phyloP scores from a whole-genome alignment of 2,113 vertebrate species.

The Rhinopomastus cyanomelas region DNA sequence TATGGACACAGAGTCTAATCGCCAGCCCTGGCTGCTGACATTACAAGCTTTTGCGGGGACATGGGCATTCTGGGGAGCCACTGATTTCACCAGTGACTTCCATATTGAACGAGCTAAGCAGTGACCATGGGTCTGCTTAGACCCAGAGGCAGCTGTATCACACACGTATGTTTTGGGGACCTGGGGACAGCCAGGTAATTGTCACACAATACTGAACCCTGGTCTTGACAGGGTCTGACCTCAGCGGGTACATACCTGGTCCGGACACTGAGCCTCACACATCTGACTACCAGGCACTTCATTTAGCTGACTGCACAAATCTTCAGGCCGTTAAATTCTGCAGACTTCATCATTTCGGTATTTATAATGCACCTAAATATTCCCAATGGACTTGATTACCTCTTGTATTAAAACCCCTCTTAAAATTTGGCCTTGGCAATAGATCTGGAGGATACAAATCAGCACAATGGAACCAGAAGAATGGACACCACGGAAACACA shows the following conservation, averaged over 20 bases:
- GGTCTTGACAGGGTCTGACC: background rate
- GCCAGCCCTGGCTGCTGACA: background rate
- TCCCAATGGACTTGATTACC: background rate
- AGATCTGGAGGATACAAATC: background rate
- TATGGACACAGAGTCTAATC: rapidly evolving
- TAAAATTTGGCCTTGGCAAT: background rate
- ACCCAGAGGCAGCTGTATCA: background rate
- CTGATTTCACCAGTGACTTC: background rate
- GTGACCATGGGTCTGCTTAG: rapidly evolving
- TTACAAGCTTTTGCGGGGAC: background rate
- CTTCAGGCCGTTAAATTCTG: background rate
- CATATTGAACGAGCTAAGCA: background rate
- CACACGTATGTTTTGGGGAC: background rate
- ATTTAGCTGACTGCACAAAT: background rate
- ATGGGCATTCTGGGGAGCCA: background rate
- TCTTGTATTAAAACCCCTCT: background rate
- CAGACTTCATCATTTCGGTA: background rate
- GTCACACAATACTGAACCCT: rapidly evolving
- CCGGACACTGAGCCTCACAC: background rate
- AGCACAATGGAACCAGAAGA: background rate
- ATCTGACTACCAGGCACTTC: background rate
- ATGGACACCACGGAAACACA: background rate
- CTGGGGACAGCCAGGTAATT: background rate
- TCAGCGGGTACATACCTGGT: background rate
- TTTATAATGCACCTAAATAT: background rate